Evolutionary conservation across 2,888 invertebrate genomes (phyloP).

Genomic region (Cosmorhoe ocellata): DNA sequence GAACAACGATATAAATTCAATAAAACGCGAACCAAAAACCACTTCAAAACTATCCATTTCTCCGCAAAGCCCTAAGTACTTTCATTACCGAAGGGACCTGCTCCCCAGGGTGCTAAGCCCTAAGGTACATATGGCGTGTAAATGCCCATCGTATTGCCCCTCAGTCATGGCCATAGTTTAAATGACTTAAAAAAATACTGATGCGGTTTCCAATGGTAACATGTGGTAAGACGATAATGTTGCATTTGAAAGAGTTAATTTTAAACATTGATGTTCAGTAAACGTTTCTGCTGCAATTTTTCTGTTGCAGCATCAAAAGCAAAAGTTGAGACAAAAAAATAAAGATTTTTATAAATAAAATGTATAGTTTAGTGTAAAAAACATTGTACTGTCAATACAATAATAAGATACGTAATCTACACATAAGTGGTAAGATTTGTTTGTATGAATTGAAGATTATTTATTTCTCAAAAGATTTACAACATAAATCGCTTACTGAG

Average conservation of each 20-base stretch:
- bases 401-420: too few species aligned
- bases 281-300: too few species aligned
- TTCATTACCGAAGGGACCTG: conserved; percentile 57
- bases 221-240: conserved; percentile 32
- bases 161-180: conserved; percentile 39
- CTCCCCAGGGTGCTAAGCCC: conserved; percentile 65
- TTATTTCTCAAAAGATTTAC: too few species aligned
- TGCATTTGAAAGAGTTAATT: conserved; percentile 18
- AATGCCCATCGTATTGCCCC: conserved; percentile 74
- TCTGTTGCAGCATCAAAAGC: too few species aligned
- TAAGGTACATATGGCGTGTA: conserved; percentile 79
- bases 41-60: conserved; percentile 35
- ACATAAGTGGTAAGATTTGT: too few species aligned
- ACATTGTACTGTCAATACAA: too few species aligned
- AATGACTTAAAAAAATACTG: conserved; percentile 44
- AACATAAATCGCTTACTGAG: too few species aligned
- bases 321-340: too few species aligned
- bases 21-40: conserved; percentile 16
- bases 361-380: too few species aligned
- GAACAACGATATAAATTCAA: neutral
- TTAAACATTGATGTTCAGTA: neutral
- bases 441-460: too few species aligned
- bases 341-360: too few species aligned
- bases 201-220: conserved; percentile 44
- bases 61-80: conserved; percentile 42